phyloP scores from a whole-genome alignment of 2,113 vertebrate species.

The Mionectes macconnelli region DNA sequence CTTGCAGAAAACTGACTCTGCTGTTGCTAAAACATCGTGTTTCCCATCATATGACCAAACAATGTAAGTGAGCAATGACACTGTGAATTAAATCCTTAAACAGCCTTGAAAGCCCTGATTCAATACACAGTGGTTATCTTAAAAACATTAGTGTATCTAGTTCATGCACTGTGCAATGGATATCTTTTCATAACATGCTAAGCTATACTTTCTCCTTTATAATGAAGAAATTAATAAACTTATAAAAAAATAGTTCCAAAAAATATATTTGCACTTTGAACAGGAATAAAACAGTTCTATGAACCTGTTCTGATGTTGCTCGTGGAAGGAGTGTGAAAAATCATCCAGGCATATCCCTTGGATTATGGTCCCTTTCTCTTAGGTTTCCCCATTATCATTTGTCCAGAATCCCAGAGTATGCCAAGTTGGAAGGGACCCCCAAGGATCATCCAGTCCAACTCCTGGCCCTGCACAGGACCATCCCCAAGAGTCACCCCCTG shows the following conservation, averaged over 20 bases:
- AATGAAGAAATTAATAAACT: not conserved
- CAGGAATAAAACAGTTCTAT: not conserved
- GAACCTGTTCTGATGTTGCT: too few relatives aligned
- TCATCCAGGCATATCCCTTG: not conserved
- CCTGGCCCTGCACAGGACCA: not conserved
- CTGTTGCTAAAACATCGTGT: not conserved
- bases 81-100: not conserved
- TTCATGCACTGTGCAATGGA: not conserved
- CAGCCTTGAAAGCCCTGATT: not conserved
- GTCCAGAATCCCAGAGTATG: not conserved
- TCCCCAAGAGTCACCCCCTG: not conserved
- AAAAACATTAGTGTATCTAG: not conserved
- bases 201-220: not conserved
- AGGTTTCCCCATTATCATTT: not conserved
- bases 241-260: not conserved
- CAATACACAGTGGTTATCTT: not conserved
- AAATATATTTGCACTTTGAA: not conserved
- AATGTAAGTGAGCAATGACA: not conserved
- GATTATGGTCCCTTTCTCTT: not conserved
- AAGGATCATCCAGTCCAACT: not conserved
- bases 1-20: not conserved
- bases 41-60: not conserved
- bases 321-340: not conserved
- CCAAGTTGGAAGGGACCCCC: not conserved
- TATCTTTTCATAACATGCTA: not conserved